These are phyloP conservation scores for Sphyrna mokarran DNA, from an alignment of 2,113 vertebrate genomes.

Conservation along the genomic window DNA sequence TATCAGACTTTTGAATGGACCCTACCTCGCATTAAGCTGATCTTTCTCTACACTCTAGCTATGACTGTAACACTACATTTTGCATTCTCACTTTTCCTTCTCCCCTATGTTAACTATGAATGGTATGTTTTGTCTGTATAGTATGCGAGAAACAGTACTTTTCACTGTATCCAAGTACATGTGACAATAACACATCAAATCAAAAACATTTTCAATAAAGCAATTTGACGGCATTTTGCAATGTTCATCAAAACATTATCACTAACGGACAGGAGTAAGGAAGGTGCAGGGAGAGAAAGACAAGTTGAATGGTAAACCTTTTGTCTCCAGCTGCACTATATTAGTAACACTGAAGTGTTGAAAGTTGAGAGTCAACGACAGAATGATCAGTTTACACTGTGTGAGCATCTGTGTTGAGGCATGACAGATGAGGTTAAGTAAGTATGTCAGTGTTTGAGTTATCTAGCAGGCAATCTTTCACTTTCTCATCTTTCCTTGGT, in stretches of 20 bases:
- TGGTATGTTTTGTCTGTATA: too few species aligned
- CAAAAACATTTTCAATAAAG: not conserved
- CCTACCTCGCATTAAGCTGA: too few species aligned
- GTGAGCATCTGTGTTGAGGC: not conserved
- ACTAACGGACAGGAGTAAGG: not conserved
- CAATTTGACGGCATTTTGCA: not conserved
- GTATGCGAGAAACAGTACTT: too few species aligned
- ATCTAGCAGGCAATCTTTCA: not conserved
- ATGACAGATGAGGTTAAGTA: not conserved
- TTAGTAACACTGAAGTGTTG: not conserved
- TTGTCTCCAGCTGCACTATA: not conserved
- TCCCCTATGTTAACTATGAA: too few species aligned
- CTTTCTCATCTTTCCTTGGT: not conserved
- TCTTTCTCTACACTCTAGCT: too few species aligned
- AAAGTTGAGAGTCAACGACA: not conserved
- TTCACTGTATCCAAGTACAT: too few species aligned
- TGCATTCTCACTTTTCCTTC: too few species aligned
- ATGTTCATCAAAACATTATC: not conserved
- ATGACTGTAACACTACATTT: too few species aligned
- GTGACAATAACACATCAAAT: too few species aligned
- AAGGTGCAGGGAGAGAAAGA: not conserved
- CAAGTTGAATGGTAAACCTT: not conserved
- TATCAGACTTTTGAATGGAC: too few species aligned
- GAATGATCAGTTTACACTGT: not conserved
- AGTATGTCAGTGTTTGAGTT: not conserved